Percentiles rank a stretch among this genome's conserved stretches.
Conservation (phyloP, 2,888 invertebrate species). For the Oxyteleia sp. region DNA sequence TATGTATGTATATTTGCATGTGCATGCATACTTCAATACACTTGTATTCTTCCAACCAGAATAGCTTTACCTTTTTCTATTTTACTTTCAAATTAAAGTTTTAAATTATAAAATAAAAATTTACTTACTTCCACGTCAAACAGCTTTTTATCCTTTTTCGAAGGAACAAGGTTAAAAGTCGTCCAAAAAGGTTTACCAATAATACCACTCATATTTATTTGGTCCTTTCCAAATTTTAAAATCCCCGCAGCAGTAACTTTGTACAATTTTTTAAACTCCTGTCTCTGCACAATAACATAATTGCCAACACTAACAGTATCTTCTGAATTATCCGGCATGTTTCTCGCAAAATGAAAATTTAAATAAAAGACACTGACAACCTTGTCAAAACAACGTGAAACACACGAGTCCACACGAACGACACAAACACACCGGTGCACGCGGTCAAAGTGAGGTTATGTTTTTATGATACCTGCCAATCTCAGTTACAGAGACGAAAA, state of each 20-base stretch:
- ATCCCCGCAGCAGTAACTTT: constrained; percentile 91
- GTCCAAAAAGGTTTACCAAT: constrained; percentile 92
- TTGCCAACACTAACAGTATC: constrained; percentile 90
- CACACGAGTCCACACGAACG: neutral
- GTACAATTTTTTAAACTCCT: constrained; percentile 93
- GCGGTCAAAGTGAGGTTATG: constrained; percentile 11
- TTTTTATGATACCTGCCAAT: too few relatives aligned
- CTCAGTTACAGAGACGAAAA: neutral
- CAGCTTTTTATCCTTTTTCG: constrained; percentile 83
- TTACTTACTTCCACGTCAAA: constrained; percentile 74
- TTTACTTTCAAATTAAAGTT: too few relatives aligned
- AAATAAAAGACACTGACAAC: neutral
- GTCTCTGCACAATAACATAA: constrained; percentile 93
- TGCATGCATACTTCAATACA: too few relatives aligned
- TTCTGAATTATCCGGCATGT: constrained; percentile 4
- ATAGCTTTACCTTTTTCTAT: too few relatives aligned
- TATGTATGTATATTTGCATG: too few relatives aligned
- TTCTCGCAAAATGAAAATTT: neutral
- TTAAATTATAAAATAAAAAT: too few relatives aligned
- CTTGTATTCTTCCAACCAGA: too few relatives aligned
- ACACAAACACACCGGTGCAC: neutral
- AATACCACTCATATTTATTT: constrained; percentile 90
- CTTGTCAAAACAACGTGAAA: neutral
- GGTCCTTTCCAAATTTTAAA: constrained; percentile 91
- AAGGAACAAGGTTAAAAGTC: constrained; percentile 92